These are phyloP conservation scores for Drosophila nigrodunni DNA, from an alignment of 1,140 invertebrate genomes.

Conservation along the genomic window DNA sequence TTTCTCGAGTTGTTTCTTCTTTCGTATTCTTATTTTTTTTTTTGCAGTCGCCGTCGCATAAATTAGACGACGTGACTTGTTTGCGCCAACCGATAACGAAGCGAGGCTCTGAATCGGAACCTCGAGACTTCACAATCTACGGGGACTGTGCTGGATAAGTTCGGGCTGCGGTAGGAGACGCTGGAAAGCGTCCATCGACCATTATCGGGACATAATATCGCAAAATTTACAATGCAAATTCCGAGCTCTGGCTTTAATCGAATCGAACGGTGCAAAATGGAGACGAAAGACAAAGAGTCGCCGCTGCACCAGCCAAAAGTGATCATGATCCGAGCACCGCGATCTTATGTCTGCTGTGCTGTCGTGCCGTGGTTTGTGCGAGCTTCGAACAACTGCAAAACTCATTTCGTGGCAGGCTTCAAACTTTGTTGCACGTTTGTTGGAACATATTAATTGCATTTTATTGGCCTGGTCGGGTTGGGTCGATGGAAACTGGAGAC, in stretches of 20 bases:
- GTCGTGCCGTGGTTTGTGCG: conserved; percentile 62
- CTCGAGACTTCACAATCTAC: conserved; percentile 23
- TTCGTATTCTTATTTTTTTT: background rate
- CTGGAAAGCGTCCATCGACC: conserved; percentile 25
- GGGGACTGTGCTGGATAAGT: conserved; percentile 19
- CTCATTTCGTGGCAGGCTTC: conserved; percentile 36
- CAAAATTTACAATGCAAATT: conserved; percentile 80
- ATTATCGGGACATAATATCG: conserved; percentile 64
- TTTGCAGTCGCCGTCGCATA: conserved; percentile 70
- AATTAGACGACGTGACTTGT: conserved; percentile 81
- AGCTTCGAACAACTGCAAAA: conserved; percentile 53
- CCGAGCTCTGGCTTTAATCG: conserved; percentile 34
- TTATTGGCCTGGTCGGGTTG: conserved; percentile 66
- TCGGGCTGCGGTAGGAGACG: background rate
- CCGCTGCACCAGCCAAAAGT: conserved; percentile 18
- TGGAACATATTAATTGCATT: conserved; percentile 83
- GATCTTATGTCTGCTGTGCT: conserved; percentile 9
- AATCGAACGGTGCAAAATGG: conserved; percentile 72
- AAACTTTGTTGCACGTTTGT: conserved; percentile 77
- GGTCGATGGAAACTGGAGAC: background rate
- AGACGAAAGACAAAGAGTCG: conserved; percentile 44
- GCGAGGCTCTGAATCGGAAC: conserved; percentile 10
- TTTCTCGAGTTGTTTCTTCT: too few relatives aligned
- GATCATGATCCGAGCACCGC: conserved; percentile 25
- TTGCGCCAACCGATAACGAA: conserved; percentile 74